A percentile compares a stretch with the other conserved stretches of the same genome.
These are phyloP conservation scores for Plodia interpunctella DNA, from an alignment of 1,140 invertebrate species.

Conservation along the genomic window DNA sequence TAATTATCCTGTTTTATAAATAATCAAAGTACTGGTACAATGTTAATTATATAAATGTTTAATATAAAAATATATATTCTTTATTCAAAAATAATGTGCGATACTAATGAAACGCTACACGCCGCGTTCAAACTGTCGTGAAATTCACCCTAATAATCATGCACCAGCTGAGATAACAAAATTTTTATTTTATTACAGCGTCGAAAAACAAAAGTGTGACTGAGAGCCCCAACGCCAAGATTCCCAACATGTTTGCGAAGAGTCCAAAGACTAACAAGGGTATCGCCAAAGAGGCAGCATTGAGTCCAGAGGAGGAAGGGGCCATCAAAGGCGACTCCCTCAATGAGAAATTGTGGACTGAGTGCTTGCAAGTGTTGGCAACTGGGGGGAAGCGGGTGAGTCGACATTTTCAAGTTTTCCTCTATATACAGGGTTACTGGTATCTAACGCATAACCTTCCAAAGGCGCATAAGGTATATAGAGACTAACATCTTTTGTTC, in stretches of 20 bases:
- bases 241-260: conserved; percentile 30
- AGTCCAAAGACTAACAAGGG: conserved; percentile 29
- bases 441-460: no score
- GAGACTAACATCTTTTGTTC: no score
- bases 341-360: conserved; percentile 84
- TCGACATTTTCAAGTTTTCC: not conserved
- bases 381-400: conserved; percentile 76
- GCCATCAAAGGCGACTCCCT: conserved; percentile 79
- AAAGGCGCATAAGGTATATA: no score
- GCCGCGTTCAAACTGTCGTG: no score
- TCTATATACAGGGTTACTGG: not conserved
- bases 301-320: conserved; percentile 61
- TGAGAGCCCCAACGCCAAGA: conserved; percentile 30
- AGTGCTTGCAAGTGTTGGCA: conserved; percentile 70
- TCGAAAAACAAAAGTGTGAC: conserved; percentile 11
- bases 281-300: conserved; percentile 23
- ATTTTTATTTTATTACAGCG: conserved; percentile 14
- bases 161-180: not conserved
- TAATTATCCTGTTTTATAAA: no score
- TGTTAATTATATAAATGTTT: no score
- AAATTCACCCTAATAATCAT: no score
- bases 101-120: no score
- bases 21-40: no score
- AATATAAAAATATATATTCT: no score
- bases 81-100: no score